Conservation (phyloP, 1,140 invertebrate species). For the Cepaea nemoralis region DNA sequence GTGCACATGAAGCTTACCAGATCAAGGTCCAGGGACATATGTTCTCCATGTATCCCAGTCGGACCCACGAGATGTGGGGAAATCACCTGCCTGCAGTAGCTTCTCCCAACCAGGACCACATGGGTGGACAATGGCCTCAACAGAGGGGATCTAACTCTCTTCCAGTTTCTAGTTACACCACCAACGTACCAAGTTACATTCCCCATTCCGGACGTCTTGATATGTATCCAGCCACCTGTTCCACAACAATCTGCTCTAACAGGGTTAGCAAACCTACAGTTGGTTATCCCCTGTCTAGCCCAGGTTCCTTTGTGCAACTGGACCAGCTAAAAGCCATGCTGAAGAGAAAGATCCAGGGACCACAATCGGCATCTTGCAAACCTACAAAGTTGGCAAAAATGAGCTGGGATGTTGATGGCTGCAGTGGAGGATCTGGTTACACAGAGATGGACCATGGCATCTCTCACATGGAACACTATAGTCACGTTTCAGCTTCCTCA, state of each 20-base stretch:
- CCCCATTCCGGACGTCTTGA: background rate
- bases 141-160: conserved; percentile 7
- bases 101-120: conserved; percentile 8
- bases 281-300: conserved; percentile 20
- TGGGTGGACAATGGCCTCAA: conserved; percentile 26
- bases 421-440: conserved; percentile 28
- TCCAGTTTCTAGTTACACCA: background rate
- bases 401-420: conserved; percentile 38
- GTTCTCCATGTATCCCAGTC: conserved; percentile 60
- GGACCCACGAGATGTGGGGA: conserved; percentile 57
- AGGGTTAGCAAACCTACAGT: conserved; percentile 33
- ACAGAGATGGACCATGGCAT: conserved; percentile 13
- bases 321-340: conserved; percentile 60
- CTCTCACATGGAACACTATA: conserved; percentile 16
- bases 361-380: conserved; percentile 47
- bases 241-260: conserved; percentile 46
- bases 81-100: conserved; percentile 19
- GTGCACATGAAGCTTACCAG: conserved; percentile 65
- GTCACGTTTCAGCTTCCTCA: background rate
- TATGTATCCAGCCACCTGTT: conserved; percentile 7
- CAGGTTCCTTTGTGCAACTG: conserved; percentile 48
- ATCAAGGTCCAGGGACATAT: conserved; percentile 64
- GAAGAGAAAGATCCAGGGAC: conserved; percentile 63
- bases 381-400: conserved; percentile 59
- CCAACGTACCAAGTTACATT: conserved; percentile 10